Percentiles rank a stretch among this genome's conserved stretches.
phyloP scores from a whole-genome alignment of 2,888 invertebrate genomes.

The Netelia melanura region DNA sequence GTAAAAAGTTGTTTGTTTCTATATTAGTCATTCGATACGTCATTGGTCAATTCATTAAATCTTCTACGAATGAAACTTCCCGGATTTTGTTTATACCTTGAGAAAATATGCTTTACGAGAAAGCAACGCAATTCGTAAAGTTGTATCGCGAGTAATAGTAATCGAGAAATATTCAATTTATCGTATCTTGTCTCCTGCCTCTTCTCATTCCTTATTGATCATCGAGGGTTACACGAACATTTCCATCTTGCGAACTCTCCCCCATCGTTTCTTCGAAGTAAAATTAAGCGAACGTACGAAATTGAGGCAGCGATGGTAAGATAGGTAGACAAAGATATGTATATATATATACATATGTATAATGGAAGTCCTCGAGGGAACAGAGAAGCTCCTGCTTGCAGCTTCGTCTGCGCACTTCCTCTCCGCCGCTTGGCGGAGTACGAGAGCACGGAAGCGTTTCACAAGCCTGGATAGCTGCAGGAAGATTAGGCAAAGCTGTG shows the following conservation, averaged over 20 bases:
- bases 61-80: no score
- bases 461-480: constrained; percentile 26
- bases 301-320: constrained; percentile 73
- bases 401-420: constrained; percentile 21
- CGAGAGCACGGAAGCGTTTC: constrained; percentile 34
- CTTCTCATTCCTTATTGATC: constrained; percentile 39
- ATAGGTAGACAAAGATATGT: constrained; percentile 2
- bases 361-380: constrained; percentile 31
- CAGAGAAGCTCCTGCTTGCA: background rate
- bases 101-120: no score
- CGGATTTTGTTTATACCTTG: no score
- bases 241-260: constrained; percentile 22
- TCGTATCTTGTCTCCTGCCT: constrained; percentile 34
- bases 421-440: constrained; percentile 28
- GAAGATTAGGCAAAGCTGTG: constrained; percentile 78
- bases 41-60: no score
- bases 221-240: constrained; percentile 27
- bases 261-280: constrained; percentile 63
- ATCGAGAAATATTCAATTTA: constrained; percentile 30
- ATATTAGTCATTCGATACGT: no score
- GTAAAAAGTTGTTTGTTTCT: no score
- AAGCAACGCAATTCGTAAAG: no score
- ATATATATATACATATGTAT: constrained; percentile 31
- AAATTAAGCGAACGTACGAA: constrained; percentile 80
- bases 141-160: no score